phyloP scores from a whole-genome alignment of 2,113 vertebrate species.

The Falco punctatus region DNA sequence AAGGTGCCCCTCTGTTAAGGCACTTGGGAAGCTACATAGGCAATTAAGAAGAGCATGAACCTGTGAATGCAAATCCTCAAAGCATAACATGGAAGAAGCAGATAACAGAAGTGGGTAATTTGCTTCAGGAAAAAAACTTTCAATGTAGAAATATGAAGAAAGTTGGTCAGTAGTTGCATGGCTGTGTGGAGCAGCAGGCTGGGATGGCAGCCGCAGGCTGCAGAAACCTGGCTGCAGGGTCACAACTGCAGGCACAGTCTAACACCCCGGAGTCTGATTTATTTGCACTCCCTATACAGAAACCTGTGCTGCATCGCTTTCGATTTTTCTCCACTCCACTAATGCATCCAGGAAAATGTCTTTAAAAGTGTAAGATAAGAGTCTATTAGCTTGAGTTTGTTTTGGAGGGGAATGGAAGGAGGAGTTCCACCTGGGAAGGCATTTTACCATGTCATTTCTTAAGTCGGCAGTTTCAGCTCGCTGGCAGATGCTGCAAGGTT shows the following conservation, averaged over 20 bases:
- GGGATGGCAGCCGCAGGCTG: rapidly evolving
- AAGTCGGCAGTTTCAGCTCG: rapidly evolving
- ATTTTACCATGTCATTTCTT: rapidly evolving
- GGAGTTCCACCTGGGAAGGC: background rate
- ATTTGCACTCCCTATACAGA: rapidly evolving
- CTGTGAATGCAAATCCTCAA: background rate
- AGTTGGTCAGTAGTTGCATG: rapidly evolving
- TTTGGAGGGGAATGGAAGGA: background rate
- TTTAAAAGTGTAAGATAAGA: rapidly evolving
- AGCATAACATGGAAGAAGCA: rapidly evolving
- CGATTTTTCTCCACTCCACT: rapidly evolving
- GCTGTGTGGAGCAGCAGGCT: rapidly evolving
- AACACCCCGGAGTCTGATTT: rapidly evolving
- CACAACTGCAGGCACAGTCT: rapidly evolving
- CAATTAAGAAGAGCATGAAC: background rate
- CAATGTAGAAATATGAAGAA: rapidly evolving
- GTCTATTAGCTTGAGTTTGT: rapidly evolving
- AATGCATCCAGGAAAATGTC: rapidly evolving
- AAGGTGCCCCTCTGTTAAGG: background rate
- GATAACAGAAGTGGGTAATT: background rate
- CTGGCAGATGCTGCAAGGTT: rapidly evolving
- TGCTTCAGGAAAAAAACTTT: background rate
- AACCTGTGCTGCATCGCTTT: rapidly evolving
- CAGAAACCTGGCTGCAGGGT: too few species aligned
- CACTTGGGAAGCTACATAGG: background rate